Base-by-base conservation (phyloP, 1,140 invertebrate species). In the Nixonia krombeini region DNA sequence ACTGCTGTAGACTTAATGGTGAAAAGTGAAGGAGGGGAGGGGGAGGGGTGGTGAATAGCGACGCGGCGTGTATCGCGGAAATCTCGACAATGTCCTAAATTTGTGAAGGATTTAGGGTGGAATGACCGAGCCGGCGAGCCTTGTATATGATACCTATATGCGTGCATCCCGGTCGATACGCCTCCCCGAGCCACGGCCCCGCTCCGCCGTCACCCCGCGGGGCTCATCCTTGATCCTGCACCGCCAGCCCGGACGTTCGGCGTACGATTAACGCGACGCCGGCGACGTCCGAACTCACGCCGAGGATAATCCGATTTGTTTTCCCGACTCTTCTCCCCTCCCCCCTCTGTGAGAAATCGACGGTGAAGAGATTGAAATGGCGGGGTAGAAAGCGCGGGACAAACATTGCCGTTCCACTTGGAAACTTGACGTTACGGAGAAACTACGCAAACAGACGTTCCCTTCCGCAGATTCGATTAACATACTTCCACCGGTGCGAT, bases 131-230 rank as follows among this genome's bases (percentile, higher is more conserved):
- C 56, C n/a, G 56, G 25, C 44, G 31, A 58, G 35, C 15, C 31
- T 38, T 56, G 55, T 53, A 49, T 46, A 46, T 56, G 59, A 67
- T 66, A 66, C 44, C 47, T 61, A 67, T 67, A 61, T 52, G 10
- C n/a, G 37, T 71, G 23, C 40, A 63, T 61, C 26, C 33, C 46
- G 76, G 69, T 81, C 78, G 78, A 81, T 80, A 79, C 62, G 71
- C 70, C 55, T 68, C 50, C 38, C 71, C 51, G 57, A 75, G 67
- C 53, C 57, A 72, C 64, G 51, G 55, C 70, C 57, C 45, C 64
- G 28, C 58, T 67, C 75, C 69, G 55, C 53, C 73, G 55, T 69
- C 64, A 71, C 51, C 42, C 47, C 50, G 49, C 51, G 10, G 10
- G 12, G 23, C 35, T 9, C 37, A 37, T 51, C 25, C 33, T 38